phyloP scores from a whole-genome alignment of 2,888 invertebrate species.

The Barypeithes pellucidus region DNA sequence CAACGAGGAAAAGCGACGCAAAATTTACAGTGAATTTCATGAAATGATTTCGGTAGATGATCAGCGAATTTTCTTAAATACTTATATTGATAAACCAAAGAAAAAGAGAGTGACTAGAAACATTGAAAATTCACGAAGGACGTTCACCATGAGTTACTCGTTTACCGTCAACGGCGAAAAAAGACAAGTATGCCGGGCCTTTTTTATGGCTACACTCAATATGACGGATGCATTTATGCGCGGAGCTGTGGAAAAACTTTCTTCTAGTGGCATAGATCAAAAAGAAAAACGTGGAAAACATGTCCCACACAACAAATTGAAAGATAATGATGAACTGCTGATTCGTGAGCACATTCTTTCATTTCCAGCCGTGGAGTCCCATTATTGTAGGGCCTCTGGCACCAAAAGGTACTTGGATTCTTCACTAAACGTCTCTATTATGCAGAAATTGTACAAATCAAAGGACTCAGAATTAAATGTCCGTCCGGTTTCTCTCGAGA shows the following conservation, averaged over 20 bases:
- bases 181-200: conserved; percentile 47
- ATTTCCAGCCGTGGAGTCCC: conserved; percentile 58
- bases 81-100: conserved; percentile 55
- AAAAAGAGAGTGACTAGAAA: conserved; percentile 57
- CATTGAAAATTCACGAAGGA: conserved; percentile 56
- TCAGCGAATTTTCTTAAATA: conserved; percentile 56
- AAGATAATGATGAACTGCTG: conserved; percentile 42
- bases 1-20: conserved; percentile 44
- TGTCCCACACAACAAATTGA: conserved; percentile 47
- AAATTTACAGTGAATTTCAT: conserved; percentile 56
- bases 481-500: conserved; percentile 51
- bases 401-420: conserved; percentile 36
- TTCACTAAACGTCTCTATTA: conserved; percentile 29
- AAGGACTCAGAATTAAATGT: conserved; percentile 44
- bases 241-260: conserved; percentile 55
- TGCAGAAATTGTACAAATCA: conserved; percentile 48
- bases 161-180: conserved; percentile 54
- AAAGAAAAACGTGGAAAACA: conserved; percentile 56
- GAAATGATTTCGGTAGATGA: conserved; percentile 52
- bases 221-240: conserved; percentile 51
- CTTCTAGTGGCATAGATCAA: conserved; percentile 47
- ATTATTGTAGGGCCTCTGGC: conserved; percentile 29
- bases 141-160: conserved; percentile 21
- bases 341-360: conserved; percentile 53
- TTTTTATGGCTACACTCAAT: conserved; percentile 4